These are phyloP conservation scores for Tamias sibiricus DNA, from an alignment of 2,113 vertebrate genomes.

Conservation along the genomic window DNA sequence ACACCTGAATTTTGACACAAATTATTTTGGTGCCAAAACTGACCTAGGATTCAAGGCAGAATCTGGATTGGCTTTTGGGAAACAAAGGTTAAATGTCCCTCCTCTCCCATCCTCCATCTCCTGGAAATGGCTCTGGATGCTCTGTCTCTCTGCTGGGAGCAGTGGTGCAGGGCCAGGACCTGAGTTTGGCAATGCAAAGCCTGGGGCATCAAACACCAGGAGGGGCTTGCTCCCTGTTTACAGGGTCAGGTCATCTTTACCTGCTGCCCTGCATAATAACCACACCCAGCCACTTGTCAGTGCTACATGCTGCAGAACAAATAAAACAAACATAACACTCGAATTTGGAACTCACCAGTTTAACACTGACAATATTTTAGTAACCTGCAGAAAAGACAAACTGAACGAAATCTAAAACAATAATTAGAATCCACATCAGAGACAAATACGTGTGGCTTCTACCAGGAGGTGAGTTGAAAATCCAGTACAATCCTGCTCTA, in stretches of 20 bases:
- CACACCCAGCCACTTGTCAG: rapidly evolving
- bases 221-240: neutral
- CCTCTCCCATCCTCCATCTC: neutral
- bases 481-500: rapidly evolving
- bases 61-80: neutral
- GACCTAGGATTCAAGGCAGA: neutral
- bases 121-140: neutral
- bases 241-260: rapidly evolving
- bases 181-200: neutral
- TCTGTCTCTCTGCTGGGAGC: neutral
- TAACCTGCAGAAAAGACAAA: neutral
- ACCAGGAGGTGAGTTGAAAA: neutral
- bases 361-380: neutral
- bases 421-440: neutral
- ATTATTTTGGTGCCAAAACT: neutral
- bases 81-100: neutral
- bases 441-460: neutral
- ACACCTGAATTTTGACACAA: neutral
- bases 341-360: neutral
- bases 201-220: too few relatives aligned
- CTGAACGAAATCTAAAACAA: neutral
- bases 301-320: neutral
- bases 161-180: rapidly evolving
- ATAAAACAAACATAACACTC: rapidly evolving
- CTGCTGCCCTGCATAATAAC: neutral